Base-by-base conservation (phyloP, 2,888 invertebrate species). In the Rhopalosiphum nymphaeae region DNA sequence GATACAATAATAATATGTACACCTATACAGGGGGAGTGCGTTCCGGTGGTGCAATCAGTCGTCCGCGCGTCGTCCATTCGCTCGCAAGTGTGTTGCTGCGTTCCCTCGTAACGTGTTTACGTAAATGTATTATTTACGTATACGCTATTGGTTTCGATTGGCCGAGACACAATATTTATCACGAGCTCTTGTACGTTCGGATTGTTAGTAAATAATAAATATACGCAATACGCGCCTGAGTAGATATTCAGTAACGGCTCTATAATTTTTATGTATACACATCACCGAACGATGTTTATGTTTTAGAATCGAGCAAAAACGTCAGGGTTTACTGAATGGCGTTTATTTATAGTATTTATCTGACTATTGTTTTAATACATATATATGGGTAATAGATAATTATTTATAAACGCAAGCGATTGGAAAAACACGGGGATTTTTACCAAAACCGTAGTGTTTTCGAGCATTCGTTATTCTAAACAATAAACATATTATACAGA, bases 1-100 rank as follows among this genome's bases (percentile, higher is more conserved):
- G 67, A n/a, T 67, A 67, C 16, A n/a, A 67, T 36, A 25, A 21
- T 78, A 61, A 29, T 78, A 78, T 78, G 21, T 46, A 61, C n/a
- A 57, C 44, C 21, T n/a, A 67, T 89, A 89, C 36, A 36, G 49
- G 78, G 78, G 49, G 67, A 46, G 78, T 36, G 36, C 90, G 90
- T 53, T 29, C 61, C 7, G 25, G 49, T 87, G 46, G 46, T 49
- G 53, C 78, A 78, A 85, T 44, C 85, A 42, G 42, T 85, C 44
- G 85, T 44, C 85, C 44, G 42, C 13, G 26, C 13, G 56, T 53
- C 36, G 44, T 85, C 44, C 9, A 5, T 13, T 44, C 44, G 13
- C 26, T 26, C 44, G 25, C 44, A 85, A 26, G 85, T 26, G 26
- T n/a, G 4, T 78, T 29, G 25, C 11, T 26, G 85, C 53, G 53